phyloP scores from a whole-genome alignment of 2,888 invertebrate species.

The Nemurella pictetii region DNA sequence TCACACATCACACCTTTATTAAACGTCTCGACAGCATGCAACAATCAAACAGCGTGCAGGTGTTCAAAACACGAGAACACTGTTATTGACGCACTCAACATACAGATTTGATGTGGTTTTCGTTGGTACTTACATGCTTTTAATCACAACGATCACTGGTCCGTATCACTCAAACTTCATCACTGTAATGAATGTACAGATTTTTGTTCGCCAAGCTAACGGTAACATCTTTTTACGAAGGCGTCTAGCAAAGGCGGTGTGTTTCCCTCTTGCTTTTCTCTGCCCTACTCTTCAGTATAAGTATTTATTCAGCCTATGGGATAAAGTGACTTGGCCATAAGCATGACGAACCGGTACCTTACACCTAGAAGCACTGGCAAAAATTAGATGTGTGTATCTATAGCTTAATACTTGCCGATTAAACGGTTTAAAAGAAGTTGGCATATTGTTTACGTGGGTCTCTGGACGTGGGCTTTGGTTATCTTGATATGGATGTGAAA shows the following conservation, averaged over 20 bases:
- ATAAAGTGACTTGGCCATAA: background rate
- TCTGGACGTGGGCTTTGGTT: background rate
- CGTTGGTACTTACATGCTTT: constrained; percentile 1
- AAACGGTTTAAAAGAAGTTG: background rate
- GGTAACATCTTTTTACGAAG: constrained; percentile 19
- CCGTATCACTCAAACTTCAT: constrained; percentile 3
- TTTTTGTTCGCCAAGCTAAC: background rate
- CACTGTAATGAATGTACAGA: constrained; percentile 14
- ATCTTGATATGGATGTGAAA: constrained; percentile 27
- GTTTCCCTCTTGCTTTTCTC: constrained; percentile 11
- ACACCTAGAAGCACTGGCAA: background rate
- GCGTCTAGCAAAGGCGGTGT: background rate
- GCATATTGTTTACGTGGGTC: constrained; percentile 3
- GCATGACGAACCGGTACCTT: background rate
- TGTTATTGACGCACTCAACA: background rate
- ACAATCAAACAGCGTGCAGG: background rate
- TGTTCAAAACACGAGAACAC: background rate
- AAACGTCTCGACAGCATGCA: background rate
- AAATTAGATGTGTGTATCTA: background rate
- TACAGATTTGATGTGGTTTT: background rate
- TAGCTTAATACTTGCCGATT: background rate
- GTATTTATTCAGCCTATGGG: background rate
- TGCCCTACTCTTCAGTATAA: constrained; percentile 12
- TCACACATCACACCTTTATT: background rate
- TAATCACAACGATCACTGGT: background rate